Evolutionary conservation across 1,140 invertebrate species (phyloP).

Genomic region (Heterodera schachtii): DNA sequence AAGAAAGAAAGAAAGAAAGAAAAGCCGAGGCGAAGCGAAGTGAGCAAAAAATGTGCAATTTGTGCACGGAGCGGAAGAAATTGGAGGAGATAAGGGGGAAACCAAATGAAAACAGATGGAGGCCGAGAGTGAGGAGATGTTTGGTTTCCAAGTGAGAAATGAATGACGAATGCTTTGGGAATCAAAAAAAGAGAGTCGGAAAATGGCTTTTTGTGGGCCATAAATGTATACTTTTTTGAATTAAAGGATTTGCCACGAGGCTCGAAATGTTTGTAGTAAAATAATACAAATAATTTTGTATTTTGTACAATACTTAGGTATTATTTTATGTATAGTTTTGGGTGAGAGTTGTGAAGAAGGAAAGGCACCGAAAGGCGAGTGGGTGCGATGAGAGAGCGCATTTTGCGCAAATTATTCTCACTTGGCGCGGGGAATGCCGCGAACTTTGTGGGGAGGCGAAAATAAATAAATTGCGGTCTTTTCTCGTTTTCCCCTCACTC

Average conservation of each 20-base stretch:
- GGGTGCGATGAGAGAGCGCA: neutral
- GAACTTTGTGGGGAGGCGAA: too few relatives aligned
- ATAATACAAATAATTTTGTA: too few relatives aligned
- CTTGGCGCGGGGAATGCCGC: neutral
- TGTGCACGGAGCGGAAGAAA: neutral
- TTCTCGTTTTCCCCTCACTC: constrained; percentile 2
- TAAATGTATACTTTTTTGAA: too few relatives aligned
- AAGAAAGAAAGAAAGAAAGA: neutral
- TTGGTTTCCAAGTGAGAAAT: too few relatives aligned
- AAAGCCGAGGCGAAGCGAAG: neutral
- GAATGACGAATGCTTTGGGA: too few relatives aligned
- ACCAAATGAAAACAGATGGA: neutral
- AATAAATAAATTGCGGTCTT: constrained; percentile 3
- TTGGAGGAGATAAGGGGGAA: neutral
- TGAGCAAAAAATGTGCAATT: neutral
- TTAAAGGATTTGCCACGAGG: too few relatives aligned
- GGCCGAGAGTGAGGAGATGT: too few relatives aligned
- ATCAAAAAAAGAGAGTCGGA: too few relatives aligned
- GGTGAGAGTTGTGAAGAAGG: neutral
- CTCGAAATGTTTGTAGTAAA: too few relatives aligned
- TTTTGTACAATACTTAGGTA: too few relatives aligned
- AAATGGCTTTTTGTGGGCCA: too few relatives aligned
- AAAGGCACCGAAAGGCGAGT: neutral
- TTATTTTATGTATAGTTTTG: neutral
- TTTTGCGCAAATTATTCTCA: neutral